Evolutionary conservation across 1,140 invertebrate species (phyloP), one percentile per base, ranked within the genome.

Genomic region (Pteromalus puparum): DNA sequence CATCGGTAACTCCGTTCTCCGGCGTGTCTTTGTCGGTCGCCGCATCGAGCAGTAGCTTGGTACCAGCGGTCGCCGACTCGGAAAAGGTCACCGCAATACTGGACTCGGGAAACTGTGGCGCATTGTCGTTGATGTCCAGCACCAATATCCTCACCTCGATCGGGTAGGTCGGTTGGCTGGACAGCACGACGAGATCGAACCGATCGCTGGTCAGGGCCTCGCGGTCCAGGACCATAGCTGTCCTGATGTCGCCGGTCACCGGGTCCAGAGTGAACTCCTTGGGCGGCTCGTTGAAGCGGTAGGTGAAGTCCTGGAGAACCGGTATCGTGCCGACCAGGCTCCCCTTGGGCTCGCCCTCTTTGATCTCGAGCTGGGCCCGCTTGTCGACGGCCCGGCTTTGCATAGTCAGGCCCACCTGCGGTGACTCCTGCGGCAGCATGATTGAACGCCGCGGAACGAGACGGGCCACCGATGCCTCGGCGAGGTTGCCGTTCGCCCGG

Each of bases 81-180:
- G 98, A 98, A 90, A 98, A 98, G 18, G 96, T 95, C 0, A 98
- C 96, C 0, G 95, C 96, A 67, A 98, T 97, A 85, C 95, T 96
- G 0, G 96, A 94, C 90, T 99, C 98, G 1, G 97, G 98, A 93
- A 99, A 98, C 91, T 96, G 95, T 0, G 97, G 97, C 34, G 96
- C 94, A 92, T 98, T 98, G 92, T 98, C 98, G 91, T 98, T 98
- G 26, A 98, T 94, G 91, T 99, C 97, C 0, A 96, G 91, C 2
- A 99, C 96, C 18, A 96, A 92, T 84, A 98, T 97, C 83, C 97
- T 94, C 15, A 99, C 97, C 92, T 98, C 97, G 81, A 98, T 97
- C 0, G 97, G 97, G 91, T 98, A 98, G 0, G 97, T 98, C 4
- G 98, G 97, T 89, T 98, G 97, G 89, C 97, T 98, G 13, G 97